Evolutionary conservation across 23 tunicate species (phyloP), one percentile per base, ranked within the genome.

Genomic region (Ciona savignyi): DNA sequence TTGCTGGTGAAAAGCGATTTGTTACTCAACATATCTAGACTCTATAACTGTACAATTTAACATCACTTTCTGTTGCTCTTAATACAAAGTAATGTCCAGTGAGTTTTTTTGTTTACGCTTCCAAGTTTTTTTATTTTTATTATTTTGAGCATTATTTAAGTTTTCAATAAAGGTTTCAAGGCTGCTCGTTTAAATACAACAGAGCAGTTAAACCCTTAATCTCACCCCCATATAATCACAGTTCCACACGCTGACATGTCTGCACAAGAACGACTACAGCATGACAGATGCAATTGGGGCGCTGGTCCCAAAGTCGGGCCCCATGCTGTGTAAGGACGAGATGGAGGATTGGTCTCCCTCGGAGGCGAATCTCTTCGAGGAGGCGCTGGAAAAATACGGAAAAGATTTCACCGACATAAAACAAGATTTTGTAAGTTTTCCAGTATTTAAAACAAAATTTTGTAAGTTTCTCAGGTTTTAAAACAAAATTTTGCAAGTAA

Each of bases 331-430:
- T 70, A 77, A 79, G 33, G 99, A 95, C 33, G 99, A 95, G 70
- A 77, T 95, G 86, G 99, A 95, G 62, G 92, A 85, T 33, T 95
- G 99, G 99, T 85, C 99, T 4, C 83, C 95, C 4, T 85, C 96
- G 1, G 99, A 95, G 60, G 96, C 93, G 1, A 81, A 84, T 48
- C 60, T 95, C n/a, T 95, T 95, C 66, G 99, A 95, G 35, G 99
- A 95, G 77, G 99, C 96, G 0, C 51, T 85, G 29, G 96, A 95
- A 76, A 95, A 95, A 84, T 95, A 85, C 42, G 90, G 90, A 65
- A 95, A 95, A 70, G 93, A 85, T 61, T 95, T 95, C 70, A 27
- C 70, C 2, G 95, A 89, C 67, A 95, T 95, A 21, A 77, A 88
- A 34, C 92, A 95, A 74, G 99, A 95, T 68, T 95, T 83, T 74